Evolutionary conservation across 64 coral and sea anemone genomes (phyloP).

Genomic region (Trachythela sp.): DNA sequence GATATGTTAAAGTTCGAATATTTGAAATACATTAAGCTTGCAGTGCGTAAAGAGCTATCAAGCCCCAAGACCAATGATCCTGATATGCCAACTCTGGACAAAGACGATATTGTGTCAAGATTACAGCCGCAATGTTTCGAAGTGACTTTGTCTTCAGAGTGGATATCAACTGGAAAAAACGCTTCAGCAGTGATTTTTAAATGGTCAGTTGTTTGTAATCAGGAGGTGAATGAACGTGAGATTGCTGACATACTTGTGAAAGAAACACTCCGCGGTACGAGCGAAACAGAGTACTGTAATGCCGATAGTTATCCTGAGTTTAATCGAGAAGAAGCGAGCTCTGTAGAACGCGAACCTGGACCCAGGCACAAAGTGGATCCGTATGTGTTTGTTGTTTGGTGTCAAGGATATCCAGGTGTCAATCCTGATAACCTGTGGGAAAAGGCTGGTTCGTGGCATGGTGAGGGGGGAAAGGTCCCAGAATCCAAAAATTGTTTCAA

Average conservation of each 20-base stretch:
- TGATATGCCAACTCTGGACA: background rate
- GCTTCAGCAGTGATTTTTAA: background rate
- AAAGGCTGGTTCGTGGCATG: conserved; percentile 6
- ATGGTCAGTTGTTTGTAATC: background rate
- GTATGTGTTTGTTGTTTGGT: conserved; percentile 29
- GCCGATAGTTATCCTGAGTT: conserved; percentile 13
- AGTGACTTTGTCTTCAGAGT: background rate
- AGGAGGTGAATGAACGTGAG: background rate
- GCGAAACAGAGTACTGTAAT: background rate
- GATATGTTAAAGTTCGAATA: conserved; percentile 49
- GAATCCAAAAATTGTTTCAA: conserved; percentile 21
- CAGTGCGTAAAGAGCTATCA: conserved; percentile 19
- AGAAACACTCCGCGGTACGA: background rate
- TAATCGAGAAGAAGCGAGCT: background rate
- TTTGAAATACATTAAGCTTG: conserved; percentile 22
- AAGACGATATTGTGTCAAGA: background rate
- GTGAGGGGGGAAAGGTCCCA: background rate
- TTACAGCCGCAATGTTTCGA: background rate
- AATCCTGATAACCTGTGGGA: conserved; percentile 4
- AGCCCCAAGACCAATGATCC: background rate
- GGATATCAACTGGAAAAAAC: background rate
- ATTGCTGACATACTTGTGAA: background rate
- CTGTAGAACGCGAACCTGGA: background rate
- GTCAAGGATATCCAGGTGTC: background rate
- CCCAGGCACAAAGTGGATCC: background rate